A percentile compares a stretch with the other conserved stretches of the same genome.
phyloP scores from a whole-genome alignment of 2,113 vertebrate species.

The Okapia johnstoni region DNA sequence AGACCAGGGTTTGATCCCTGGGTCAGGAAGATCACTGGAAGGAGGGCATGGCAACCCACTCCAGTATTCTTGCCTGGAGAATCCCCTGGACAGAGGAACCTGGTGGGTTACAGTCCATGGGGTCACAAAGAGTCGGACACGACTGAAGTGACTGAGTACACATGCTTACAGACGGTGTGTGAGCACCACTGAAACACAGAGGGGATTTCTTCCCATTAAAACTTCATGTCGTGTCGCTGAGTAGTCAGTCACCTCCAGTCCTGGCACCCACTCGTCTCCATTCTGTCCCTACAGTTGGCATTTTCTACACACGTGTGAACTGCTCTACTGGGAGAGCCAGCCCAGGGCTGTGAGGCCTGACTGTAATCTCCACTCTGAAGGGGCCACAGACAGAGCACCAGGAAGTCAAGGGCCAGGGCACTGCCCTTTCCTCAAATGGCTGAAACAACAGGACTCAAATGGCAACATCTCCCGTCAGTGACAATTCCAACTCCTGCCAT shows the following conservation, averaged over 20 bases:
- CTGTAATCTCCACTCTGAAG: background rate
- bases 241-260: background rate
- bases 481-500: background rate
- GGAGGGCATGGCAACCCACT: background rate
- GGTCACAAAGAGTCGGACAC: background rate
- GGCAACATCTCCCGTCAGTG: background rate
- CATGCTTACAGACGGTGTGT: background rate
- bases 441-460: background rate
- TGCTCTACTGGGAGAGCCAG: background rate
- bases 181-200: background rate
- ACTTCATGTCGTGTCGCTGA: background rate
- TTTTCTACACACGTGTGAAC: background rate
- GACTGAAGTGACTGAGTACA: background rate
- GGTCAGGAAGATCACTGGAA: background rate
- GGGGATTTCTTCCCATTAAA: background rate
- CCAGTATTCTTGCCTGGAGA: background rate
- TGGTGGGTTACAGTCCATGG: background rate
- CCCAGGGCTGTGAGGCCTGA: background rate
- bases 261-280: background rate
- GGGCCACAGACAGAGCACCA: background rate
- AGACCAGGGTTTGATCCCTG: background rate
- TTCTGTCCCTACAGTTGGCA: background rate
- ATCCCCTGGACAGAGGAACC: background rate
- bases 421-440: background rate
- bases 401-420: background rate